These are phyloP conservation scores for Gymnopithys bicolor DNA, from an alignment of 2,797 vertebrate genomes.

Conservation along the genomic window DNA sequence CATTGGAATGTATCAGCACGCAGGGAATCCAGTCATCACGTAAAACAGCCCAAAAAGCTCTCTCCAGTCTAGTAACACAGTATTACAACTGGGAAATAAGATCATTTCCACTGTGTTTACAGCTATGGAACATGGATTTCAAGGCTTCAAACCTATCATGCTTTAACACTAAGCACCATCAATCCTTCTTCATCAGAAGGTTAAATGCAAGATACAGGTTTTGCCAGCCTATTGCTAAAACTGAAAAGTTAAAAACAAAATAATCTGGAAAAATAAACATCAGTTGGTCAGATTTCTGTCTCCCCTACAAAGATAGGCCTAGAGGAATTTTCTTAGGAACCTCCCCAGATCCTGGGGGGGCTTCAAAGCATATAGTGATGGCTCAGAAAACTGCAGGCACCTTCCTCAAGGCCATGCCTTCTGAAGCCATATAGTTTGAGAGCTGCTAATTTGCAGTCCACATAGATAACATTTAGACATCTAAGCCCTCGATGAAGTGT, in stretches of 20 bases:
- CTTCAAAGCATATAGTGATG: background rate
- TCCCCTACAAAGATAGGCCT: background rate
- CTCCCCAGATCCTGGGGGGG: background rate
- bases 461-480: constrained; percentile 17
- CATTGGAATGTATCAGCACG: background rate
- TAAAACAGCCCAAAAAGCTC: background rate
- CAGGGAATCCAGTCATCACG: background rate
- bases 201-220: background rate
- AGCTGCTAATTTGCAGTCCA: constrained; percentile 22
- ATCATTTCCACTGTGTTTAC: background rate
- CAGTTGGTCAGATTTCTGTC: background rate
- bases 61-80: background rate
- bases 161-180: background rate
- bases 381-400: background rate
- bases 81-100: background rate
- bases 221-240: background rate
- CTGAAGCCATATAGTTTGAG: background rate
- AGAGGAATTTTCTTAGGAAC: background rate
- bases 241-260: background rate
- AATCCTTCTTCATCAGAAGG: background rate
- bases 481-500: background rate
- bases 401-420: background rate
- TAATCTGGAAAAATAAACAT: background rate
- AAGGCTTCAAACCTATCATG: background rate
- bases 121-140: background rate